Percentiles rank a stretch among this genome's conserved stretches.
Evolutionary conservation across 2,113 vertebrate genomes (phyloP).

Genomic region (Nycticebus coucang): DNA sequence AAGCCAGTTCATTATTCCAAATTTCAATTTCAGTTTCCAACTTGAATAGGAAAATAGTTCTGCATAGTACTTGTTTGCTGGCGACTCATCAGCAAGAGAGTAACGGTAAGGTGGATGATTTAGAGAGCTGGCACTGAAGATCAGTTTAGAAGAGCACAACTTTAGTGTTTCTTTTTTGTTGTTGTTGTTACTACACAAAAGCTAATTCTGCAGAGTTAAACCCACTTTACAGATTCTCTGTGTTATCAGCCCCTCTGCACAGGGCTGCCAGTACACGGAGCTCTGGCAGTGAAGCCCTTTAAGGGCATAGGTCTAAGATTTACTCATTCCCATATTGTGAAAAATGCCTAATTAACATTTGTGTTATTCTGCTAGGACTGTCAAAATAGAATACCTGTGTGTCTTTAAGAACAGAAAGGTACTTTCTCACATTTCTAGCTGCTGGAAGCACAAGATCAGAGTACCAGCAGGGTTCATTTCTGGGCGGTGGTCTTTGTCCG

Average conservation of each 20-base stretch:
- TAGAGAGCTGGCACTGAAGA: not conserved
- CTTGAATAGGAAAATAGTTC: not conserved
- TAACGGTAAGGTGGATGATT: not conserved
- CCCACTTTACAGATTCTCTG: not conserved
- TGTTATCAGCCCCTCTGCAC: not conserved
- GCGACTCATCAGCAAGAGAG: not conserved
- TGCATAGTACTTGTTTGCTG: not conserved
- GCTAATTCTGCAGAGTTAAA: not conserved
- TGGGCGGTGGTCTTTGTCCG: not conserved
- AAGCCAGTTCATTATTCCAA: not conserved
- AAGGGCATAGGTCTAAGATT: not conserved
- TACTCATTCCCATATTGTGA: not conserved
- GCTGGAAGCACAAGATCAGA: not conserved
- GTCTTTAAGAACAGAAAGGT: not conserved
- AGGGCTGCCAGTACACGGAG: fast-evolving
- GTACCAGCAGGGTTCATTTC: not conserved
- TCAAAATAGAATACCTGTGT: not conserved
- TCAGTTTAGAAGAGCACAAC: not conserved
- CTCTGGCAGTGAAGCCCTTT: not conserved
- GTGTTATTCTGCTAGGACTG: not conserved
- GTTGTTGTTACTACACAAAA: not conserved
- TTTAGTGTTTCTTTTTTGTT: not conserved
- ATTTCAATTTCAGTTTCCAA: not conserved
- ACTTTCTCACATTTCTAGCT: not conserved
- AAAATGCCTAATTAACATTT: not conserved